Evolutionary conservation across 2,888 invertebrate genomes (phyloP), one percentile per base, ranked within the genome.

Genomic region (Apotomis betuletana): DNA sequence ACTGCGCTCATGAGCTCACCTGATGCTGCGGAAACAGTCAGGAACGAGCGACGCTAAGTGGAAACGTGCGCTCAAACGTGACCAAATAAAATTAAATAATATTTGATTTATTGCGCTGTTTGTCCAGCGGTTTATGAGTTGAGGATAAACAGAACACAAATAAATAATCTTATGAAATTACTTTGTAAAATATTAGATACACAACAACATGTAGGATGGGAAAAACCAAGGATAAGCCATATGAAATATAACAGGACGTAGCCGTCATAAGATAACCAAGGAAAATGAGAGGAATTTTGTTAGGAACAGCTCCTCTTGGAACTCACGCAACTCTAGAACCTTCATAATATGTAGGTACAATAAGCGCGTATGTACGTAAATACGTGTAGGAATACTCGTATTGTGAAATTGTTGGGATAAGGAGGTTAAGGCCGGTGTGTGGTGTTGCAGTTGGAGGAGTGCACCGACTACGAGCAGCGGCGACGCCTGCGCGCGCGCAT

Each of bases 401-500:
- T 9, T 12, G 49, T 49, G 9, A 49, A 49, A 9, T 6, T 41
- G 6, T 49, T 49, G 9, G 9, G 5, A 38, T n/a, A 6, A 12
- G 8, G 55, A 55, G 1, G 36, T 3, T 54, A 15, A 58, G 5
- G 41, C 1, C 8, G 6, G n/a, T 49, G 44, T 55, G 12, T 55
- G 49, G 46, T 64, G 70, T 94, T 92, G 62, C 89, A 97, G 97
- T 94, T 98, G 94, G 97, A 97, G 90, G 95, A 96, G 91, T 96
- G 97, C 88, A 96, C 95, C 79, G 97, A 97, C 88, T 97, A 97
- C 96, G 97, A 97, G 90, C 97, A 97, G 90, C 95, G 97, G 83
- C 96, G 97, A 83, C 95, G 95, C 81, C 95, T 98, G 86, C 94
- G 97, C 88, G 95, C 96, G 82, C 95, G 97, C 90, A 94, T 98